These are phyloP conservation scores for Heliconius ethilla DNA, from an alignment of 2,888 invertebrate genomes.

Conservation along the genomic window DNA sequence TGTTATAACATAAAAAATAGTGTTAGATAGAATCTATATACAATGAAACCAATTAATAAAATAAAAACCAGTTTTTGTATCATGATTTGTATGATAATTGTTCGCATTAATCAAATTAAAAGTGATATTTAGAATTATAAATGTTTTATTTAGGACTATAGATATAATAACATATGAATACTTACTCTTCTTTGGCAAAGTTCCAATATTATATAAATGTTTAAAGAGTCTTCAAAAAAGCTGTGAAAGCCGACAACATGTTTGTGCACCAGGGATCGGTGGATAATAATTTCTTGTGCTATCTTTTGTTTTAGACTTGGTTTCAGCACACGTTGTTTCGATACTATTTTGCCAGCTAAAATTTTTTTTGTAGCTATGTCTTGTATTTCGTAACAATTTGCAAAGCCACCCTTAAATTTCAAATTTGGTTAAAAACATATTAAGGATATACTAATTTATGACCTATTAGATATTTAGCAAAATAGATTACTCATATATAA, in stretches of 20 bases:
- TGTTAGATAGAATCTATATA: neutral
- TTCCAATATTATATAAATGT: conserved; percentile 97
- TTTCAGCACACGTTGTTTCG: conserved; percentile 95
- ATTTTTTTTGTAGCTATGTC: conserved; percentile 89
- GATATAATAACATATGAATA: conserved; percentile 42
- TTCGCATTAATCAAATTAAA: neutral
- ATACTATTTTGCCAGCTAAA: conserved; percentile 98
- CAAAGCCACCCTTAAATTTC: conserved; percentile 94
- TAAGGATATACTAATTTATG: neutral
- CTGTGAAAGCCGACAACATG: conserved; percentile 97
- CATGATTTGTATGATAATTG: neutral
- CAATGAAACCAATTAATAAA: neutral
- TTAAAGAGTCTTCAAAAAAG: conserved; percentile 96
- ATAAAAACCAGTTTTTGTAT: neutral
- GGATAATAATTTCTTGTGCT: conserved; percentile 97
- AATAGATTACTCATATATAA: neutral
- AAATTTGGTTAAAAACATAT: neutral
- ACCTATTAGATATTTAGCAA: conserved; percentile 6
- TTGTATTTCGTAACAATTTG: conserved; percentile 98
- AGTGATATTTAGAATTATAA: neutral
- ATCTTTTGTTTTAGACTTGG: conserved; percentile 98
- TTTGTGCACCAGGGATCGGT: conserved; percentile 91
- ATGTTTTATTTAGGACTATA: neutral
- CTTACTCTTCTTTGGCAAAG: conserved; percentile 95
- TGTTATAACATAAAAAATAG: conserved; percentile 60